phyloP scores from a whole-genome alignment of 2,113 vertebrate species.

The Uria lomvia region DNA sequence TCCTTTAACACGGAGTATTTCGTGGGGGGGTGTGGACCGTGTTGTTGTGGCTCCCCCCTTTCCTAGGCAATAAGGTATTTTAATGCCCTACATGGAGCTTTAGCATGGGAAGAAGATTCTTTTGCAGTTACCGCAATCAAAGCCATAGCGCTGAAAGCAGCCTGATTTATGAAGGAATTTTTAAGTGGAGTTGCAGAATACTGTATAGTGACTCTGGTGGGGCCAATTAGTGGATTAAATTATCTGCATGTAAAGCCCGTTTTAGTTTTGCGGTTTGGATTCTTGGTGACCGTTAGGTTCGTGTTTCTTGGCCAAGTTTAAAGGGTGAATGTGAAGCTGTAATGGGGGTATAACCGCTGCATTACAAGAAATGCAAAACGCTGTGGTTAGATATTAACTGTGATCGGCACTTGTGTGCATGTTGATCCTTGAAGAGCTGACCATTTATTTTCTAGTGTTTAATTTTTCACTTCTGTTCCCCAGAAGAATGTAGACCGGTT shows the following conservation, averaged over 20 bases:
- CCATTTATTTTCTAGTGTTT: constrained; percentile 52
- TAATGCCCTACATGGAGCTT: background rate
- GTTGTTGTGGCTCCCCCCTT: background rate
- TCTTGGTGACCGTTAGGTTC: background rate
- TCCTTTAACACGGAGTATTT: background rate
- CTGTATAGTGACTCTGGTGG: background rate
- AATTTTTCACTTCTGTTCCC: constrained; percentile 65
- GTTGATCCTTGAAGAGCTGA: constrained; percentile 33
- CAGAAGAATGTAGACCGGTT: constrained; percentile 32
- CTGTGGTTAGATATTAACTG: constrained; percentile 43
- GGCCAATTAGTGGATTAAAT: background rate
- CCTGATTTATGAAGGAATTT: background rate
- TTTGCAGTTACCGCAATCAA: background rate
- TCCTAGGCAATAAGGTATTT: background rate
- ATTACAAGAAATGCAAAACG: background rate
- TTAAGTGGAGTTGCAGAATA: background rate
- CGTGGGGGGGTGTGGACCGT: accelerated
- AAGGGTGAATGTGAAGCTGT: background rate
- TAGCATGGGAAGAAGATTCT: background rate
- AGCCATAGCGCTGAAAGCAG: background rate
- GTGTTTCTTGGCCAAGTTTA: background rate
- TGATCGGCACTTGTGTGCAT: background rate
- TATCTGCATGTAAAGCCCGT: background rate
- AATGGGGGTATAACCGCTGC: background rate
- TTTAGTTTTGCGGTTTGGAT: background rate